Evolutionary conservation across 2,113 vertebrate species (phyloP), one percentile per base, ranked within the genome.

Genomic region (Choloepus hoffmanni): DNA sequence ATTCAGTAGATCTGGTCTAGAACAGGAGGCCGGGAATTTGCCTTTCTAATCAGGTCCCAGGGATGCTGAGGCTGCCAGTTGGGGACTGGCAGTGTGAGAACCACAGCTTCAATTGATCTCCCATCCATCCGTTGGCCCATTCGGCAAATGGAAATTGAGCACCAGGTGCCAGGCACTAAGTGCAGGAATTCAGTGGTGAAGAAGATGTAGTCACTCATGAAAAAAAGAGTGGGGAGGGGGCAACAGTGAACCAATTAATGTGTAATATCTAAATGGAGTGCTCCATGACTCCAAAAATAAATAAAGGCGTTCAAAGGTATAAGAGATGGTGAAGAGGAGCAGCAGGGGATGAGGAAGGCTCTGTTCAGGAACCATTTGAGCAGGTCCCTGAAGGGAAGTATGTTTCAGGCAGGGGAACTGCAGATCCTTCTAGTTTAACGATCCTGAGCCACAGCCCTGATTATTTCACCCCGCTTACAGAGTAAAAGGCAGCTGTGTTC

Each of bases 101-200:
- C 70, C 15, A 4, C 9, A 7, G 11, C 45, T 73, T 63, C 60
- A 1, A 0, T 23, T 48, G 36, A 0, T 30, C 62, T n/a, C 81
- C 60, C 19, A 0, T 15, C 70, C 70, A n/a, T 3, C 67, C 18
- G 1, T 0, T 0, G 19, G 13, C 48, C 45, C n/a, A 1, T 43
- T 77, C 62, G 60, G 26, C 68, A 48, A 5, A 48, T 48, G 2
- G 36, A n/a, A 36, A 5, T 2, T 4, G 30, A 50, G 6, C 4
- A 1, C 68, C 74, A n/a, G 19, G 45, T 7, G n/a, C 70, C 30
- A 9, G 30, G 55, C 11, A 0, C 24, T 12, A 26, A 10, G 14
- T 5, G 68, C 76, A 53, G 33, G 58, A 50, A 68, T 67, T 90
- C 63, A 53, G 23, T 63, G 15, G 8, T 14, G 55, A 78, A n/a